phyloP scores from a whole-genome alignment of 2,888 invertebrate genomes.

The Brachypalpus laphriformis region DNA sequence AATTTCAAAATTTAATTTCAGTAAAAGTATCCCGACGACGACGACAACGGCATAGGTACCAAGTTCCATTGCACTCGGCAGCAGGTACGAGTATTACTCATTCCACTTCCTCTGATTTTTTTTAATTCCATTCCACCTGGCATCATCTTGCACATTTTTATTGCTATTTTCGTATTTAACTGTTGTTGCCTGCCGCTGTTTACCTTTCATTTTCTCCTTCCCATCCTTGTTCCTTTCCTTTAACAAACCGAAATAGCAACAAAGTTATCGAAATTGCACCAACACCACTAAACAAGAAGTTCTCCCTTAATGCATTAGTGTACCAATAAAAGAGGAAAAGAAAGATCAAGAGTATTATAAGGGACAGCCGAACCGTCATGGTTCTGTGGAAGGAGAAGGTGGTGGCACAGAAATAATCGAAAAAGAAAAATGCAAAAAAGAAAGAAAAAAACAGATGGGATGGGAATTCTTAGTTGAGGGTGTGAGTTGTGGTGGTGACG shows the following conservation, averaged over 20 bases:
- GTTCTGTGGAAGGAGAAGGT: conserved; percentile 20
- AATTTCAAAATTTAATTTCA: conserved; percentile 43
- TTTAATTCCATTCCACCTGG: conserved; percentile 61
- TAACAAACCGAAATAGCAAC: conserved; percentile 43
- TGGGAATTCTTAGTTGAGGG: conserved; percentile 15
- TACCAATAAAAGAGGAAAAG: background rate
- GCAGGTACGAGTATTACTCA: conserved; percentile 61
- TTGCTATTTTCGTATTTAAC: conserved; percentile 58
- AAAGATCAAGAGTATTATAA: conserved; percentile 10
- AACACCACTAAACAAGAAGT: conserved; percentile 16
- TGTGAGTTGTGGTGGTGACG: background rate
- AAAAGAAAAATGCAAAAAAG: conserved; percentile 9
- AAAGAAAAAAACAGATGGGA: conserved; percentile 4
- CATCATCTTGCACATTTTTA: conserved; percentile 48
- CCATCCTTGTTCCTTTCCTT: background rate
- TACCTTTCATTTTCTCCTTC: conserved; percentile 38
- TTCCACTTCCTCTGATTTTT: conserved; percentile 38
- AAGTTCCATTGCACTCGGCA: conserved; percentile 59
- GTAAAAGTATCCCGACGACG: conserved; percentile 41
- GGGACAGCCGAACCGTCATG: conserved; percentile 21
- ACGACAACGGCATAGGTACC: background rate
- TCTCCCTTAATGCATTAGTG: conserved; percentile 35
- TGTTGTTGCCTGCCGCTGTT: conserved; percentile 52
- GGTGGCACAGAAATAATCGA: conserved; percentile 16
- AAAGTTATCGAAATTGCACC: conserved; percentile 65